Evolutionary conservation across 2,113 vertebrate genomes (phyloP).

Genomic region (Mormoops blainvillei): DNA sequence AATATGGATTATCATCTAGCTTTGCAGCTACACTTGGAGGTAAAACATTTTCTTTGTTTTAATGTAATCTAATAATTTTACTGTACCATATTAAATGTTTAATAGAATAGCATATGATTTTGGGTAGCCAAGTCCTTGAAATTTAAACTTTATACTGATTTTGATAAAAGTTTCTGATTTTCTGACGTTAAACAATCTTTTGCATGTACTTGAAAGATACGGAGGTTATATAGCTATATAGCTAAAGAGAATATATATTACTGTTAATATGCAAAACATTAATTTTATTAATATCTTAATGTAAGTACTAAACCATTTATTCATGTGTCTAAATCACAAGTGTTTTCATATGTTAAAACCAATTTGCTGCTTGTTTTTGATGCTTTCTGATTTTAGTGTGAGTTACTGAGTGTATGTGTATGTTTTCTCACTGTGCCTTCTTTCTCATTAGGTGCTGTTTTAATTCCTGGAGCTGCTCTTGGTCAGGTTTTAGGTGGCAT

Average conservation of each 20-base stretch:
- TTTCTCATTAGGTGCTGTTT: constrained; percentile 80
- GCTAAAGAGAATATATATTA: neutral
- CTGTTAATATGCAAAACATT: neutral
- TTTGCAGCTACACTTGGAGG: constrained; percentile 84
- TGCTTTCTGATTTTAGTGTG: neutral
- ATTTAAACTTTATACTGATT: neutral
- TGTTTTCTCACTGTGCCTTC: constrained; percentile 67
- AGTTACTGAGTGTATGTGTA: neutral
- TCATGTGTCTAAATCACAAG: neutral
- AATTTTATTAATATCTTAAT: neutral
- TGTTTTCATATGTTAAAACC: neutral
- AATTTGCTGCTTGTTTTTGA: neutral
- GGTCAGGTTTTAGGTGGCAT: constrained; percentile 86
- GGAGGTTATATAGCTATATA: neutral
- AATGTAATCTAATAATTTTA: neutral
- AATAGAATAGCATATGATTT: neutral
- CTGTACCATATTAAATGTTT: neutral
- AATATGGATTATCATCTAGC: constrained; percentile 83
- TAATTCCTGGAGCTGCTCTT: constrained; percentile 85
- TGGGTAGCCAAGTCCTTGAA: neutral
- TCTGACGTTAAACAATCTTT: neutral
- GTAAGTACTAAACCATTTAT: neutral
- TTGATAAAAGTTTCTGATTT: neutral
- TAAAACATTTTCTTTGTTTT: constrained; percentile 60
- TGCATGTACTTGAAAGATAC: neutral